Conservation (phyloP, 2,888 invertebrate genomes). For the Idaea aversata region DNA sequence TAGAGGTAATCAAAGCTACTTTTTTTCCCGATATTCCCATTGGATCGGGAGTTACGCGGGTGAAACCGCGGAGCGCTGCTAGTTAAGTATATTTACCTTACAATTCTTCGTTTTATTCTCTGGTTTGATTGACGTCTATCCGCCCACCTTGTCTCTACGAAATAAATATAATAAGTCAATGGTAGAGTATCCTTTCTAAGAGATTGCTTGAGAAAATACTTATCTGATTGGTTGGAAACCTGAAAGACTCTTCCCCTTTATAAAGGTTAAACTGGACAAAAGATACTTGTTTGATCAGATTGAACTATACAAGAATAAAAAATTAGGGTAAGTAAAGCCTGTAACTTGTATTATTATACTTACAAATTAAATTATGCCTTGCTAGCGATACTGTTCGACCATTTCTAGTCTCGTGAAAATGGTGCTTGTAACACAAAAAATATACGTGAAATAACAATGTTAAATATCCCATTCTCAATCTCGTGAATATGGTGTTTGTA, state of each 20-base stretch:
- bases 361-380: no score
- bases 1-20: no score
- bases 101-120: background rate
- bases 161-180: background rate
- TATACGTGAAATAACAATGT: no score
- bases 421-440: no score
- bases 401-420: no score
- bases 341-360: no score
- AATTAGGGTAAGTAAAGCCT: background rate
- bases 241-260: background rate
- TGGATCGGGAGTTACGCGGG: no score
- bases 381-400: no score
- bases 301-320: background rate
- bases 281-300: background rate
- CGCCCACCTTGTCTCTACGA: background rate
- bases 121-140: background rate
- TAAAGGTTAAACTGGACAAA: background rate
- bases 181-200: conserved; percentile 4
- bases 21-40: no score
- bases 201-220: conserved; percentile 12
- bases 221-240: background rate
- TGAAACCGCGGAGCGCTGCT: background rate
- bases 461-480: no score
- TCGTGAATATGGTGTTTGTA: no score
- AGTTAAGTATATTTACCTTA: background rate